A percentile compares a stretch with the other conserved stretches of the same genome.
Conservation (phyloP, 2,888 invertebrate species). For the Epirrita christyi region DNA sequence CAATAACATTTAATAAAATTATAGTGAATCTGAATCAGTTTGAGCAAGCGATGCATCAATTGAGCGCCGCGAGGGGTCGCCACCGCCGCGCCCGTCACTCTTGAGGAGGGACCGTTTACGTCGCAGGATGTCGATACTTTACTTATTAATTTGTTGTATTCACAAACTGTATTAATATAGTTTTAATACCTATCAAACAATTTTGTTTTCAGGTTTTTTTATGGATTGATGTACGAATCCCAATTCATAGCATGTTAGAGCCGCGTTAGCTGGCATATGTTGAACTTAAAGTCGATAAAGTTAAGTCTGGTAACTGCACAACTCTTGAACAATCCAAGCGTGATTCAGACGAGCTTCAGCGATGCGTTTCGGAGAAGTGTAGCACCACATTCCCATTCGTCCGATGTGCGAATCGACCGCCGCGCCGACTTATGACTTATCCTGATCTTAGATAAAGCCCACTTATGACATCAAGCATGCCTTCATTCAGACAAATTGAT, state of each 20-base stretch:
- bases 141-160: constrained; percentile 30
- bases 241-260: background rate
- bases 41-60: constrained; percentile 78
- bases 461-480: constrained; percentile 78
- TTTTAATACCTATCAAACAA: background rate
- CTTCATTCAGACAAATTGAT: constrained; percentile 81
- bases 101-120: constrained; percentile 51
- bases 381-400: constrained; percentile 59
- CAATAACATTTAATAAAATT: constrained; percentile 46
- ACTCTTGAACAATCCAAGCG: constrained; percentile 26
- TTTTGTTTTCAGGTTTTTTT: background rate
- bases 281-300: constrained; percentile 1
- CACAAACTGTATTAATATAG: constrained; percentile 7
- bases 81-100: constrained; percentile 53
- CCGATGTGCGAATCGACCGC: constrained; percentile 70
- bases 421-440: constrained; percentile 60
- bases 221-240: background rate
- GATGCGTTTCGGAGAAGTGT: constrained; percentile 71
- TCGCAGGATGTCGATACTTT: constrained; percentile 53
- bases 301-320: constrained; percentile 1
- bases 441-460: constrained; percentile 74
- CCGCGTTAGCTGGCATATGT: background rate
- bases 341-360: constrained; percentile 49
- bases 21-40: constrained; percentile 53
- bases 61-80: constrained; percentile 76